Conservation (phyloP, 2,888 invertebrate species). For the Agrotis puta region DNA sequence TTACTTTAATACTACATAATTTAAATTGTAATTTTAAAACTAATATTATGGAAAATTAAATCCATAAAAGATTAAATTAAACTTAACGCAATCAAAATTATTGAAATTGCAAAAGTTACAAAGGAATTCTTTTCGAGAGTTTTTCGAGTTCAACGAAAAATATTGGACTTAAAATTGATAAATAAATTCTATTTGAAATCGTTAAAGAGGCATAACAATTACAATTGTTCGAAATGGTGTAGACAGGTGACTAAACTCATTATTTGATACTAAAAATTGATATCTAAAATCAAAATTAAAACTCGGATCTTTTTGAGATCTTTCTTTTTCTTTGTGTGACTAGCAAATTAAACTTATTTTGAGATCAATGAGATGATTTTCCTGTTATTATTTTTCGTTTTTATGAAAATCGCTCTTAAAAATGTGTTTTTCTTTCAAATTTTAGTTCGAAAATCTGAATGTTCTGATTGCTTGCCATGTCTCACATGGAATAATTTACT, state of each 20-base stretch:
- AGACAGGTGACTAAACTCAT: constrained; percentile 1
- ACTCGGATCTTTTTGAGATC: too few relatives aligned
- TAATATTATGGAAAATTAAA: constrained; percentile 28
- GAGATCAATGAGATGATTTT: too few relatives aligned
- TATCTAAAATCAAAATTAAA: not conserved
- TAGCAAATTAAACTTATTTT: too few relatives aligned
- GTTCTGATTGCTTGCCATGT: too few relatives aligned
- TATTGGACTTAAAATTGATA: constrained; percentile 30
- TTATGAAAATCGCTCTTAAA: too few relatives aligned
- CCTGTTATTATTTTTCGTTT: too few relatives aligned
- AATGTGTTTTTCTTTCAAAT: too few relatives aligned
- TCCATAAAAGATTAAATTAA: constrained; percentile 33
- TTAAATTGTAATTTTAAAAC: constrained; percentile 42
- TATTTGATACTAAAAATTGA: not conserved
- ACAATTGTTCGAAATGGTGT: not conserved
- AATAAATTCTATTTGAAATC: constrained; percentile 35
- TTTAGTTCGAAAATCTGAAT: too few relatives aligned
- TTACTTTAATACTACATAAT: constrained; percentile 17
- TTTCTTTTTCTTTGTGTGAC: too few relatives aligned
- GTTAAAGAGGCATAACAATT: not conserved
- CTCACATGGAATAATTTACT: too few relatives aligned
- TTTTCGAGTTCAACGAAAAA: constrained; percentile 27
- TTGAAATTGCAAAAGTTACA: constrained; percentile 51
- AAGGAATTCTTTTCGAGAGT: constrained; percentile 31
- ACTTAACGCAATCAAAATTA: constrained; percentile 43